These are phyloP conservation scores for Drosophila trapezifrons DNA, from an alignment of 1,140 invertebrate genomes.

Conservation along the genomic window DNA sequence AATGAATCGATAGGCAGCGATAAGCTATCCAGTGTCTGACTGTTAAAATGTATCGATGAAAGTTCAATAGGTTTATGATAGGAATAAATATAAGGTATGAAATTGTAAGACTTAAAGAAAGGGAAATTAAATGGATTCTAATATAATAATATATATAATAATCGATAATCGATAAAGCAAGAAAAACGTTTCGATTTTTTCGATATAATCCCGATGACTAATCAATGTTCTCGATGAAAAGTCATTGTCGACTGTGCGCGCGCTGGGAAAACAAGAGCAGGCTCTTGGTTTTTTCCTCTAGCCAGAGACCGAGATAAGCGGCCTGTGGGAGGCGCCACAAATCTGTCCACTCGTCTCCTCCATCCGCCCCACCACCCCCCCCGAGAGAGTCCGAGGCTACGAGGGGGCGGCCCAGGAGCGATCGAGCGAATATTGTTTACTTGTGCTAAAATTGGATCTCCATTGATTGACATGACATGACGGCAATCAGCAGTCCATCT, in stretches of 20 bases:
- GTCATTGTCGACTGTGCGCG: background rate
- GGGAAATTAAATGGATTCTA: no score
- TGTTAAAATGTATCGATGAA: no score
- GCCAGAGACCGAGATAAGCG: constrained; percentile 40
- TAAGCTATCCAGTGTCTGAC: background rate
- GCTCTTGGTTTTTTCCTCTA: constrained; percentile 40
- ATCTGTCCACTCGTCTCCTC: constrained; percentile 7
- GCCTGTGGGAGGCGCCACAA: constrained; percentile 34
- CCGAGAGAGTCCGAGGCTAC: background rate
- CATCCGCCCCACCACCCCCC: background rate
- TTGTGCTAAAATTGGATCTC: constrained; percentile 81
- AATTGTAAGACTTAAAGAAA: background rate
- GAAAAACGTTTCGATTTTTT: background rate
- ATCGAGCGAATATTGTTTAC: constrained; percentile 77
- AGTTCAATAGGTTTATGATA: no score
- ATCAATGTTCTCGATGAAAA: background rate
- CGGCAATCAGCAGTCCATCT: constrained; percentile 49
- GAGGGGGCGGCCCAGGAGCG: constrained; percentile 24
- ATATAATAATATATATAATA: no score
- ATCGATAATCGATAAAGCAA: background rate
- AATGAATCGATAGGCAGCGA: constrained; percentile 15
- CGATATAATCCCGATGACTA: constrained; percentile 13
- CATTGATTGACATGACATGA: constrained; percentile 71
- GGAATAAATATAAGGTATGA: no score
- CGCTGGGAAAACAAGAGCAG: constrained; percentile 11